These are phyloP conservation scores for Spinibarbus caldwelli DNA, from an alignment of 2,797 vertebrate genomes.

Conservation along the genomic window DNA sequence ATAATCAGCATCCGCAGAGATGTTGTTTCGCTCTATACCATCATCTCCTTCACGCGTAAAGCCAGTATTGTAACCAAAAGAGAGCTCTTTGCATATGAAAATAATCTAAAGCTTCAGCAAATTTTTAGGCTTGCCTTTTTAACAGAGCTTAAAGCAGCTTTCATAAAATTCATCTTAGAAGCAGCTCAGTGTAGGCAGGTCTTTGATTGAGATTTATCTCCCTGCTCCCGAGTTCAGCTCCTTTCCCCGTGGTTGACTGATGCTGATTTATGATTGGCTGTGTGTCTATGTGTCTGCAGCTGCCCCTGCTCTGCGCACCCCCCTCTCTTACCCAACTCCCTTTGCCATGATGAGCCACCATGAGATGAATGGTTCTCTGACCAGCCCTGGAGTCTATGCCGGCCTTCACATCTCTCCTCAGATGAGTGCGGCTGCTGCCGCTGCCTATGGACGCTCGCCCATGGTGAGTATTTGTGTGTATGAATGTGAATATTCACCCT, in stretches of 20 bases:
- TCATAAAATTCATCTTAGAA: slow-evolving; percentile 32
- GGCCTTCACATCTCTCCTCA: slow-evolving; percentile 97
- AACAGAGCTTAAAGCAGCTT: slow-evolving; percentile 22
- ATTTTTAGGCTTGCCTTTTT: slow-evolving; percentile 28
- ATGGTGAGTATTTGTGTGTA: slow-evolving; percentile 80
- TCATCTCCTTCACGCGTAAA: neutral
- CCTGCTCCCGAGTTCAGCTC: neutral
- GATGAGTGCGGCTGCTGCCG: slow-evolving; percentile 93
- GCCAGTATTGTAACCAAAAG: slow-evolving; percentile 12
- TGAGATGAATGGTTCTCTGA: slow-evolving; percentile 94
- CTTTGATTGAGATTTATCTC: slow-evolving; percentile 48
- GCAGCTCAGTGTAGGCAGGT: slow-evolving; percentile 39
- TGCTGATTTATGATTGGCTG: slow-evolving; percentile 58
- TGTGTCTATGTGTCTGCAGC: slow-evolving; percentile 58
- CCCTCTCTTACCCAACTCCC: slow-evolving; percentile 93
- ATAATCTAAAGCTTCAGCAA: slow-evolving; percentile 32
- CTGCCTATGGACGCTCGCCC: slow-evolving; percentile 91
- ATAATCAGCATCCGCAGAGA: neutral
- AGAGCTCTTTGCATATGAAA: slow-evolving; percentile 35
- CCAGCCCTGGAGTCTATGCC: slow-evolving; percentile 93
- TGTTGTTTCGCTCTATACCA: neutral
- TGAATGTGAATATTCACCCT: neutral
- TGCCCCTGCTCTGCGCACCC: slow-evolving; percentile 92
- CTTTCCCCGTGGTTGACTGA: slow-evolving; percentile 45
- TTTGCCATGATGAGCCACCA: slow-evolving; percentile 98